Conservation (phyloP, 2,797 vertebrate species). For the Ctenosaura bakeri region DNA sequence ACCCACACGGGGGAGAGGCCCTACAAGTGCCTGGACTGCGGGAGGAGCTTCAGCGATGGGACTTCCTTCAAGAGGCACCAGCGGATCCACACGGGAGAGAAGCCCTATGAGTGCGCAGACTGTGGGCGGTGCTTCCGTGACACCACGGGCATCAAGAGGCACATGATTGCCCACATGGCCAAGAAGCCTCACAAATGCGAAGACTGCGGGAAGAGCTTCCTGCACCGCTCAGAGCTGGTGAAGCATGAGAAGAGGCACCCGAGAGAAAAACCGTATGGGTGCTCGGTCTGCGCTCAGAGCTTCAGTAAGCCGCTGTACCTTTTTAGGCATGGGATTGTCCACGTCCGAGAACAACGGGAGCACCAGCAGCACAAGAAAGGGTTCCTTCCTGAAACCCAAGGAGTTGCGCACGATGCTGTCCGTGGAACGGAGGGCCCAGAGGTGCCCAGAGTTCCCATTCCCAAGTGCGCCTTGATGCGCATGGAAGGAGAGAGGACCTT, state of each 20-base stretch:
- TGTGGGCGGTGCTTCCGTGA: conserved; percentile 54
- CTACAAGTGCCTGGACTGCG: conserved; percentile 53
- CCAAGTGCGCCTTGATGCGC: background rate
- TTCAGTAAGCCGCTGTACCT: conserved; percentile 12
- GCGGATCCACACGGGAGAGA: conserved; percentile 48
- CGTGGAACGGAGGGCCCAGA: background rate
- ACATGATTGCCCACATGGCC: conserved; percentile 46
- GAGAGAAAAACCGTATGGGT: conserved; percentile 1
- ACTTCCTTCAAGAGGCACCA: conserved; percentile 37
- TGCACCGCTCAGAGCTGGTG: conserved; percentile 31
- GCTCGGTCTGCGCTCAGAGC: conserved; percentile 25
- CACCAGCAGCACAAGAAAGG: background rate
- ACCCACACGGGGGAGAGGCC: conserved; percentile 63
- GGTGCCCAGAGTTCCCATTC: background rate
- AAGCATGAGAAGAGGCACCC: conserved; percentile 6
- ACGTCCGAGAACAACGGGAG: background rate
- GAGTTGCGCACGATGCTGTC: background rate
- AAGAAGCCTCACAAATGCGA: conserved; percentile 24
- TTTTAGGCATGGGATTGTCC: conserved; percentile 13
- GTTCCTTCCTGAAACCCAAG: background rate
- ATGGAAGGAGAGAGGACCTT: background rate
- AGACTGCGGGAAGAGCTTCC: conserved; percentile 46
- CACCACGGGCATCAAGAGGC: conserved; percentile 34
- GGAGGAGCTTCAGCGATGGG: conserved; percentile 47
- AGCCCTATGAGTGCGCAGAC: conserved; percentile 33